Percentiles rank a stretch among this genome's conserved stretches.
phyloP scores from a whole-genome alignment of 2,113 vertebrate species.

The Turnix velox region DNA sequence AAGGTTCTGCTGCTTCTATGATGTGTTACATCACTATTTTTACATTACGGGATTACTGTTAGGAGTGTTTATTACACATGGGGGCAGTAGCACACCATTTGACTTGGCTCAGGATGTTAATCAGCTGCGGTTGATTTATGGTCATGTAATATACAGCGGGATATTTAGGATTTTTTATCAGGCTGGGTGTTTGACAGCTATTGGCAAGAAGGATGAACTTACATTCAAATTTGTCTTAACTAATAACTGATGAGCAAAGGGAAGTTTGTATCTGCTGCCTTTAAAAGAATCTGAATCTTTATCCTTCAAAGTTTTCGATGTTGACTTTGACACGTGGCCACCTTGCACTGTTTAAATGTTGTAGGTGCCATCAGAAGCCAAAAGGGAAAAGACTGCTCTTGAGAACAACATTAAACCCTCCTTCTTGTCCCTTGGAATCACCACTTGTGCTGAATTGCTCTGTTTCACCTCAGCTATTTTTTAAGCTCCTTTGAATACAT shows the following conservation, averaged over 20 bases:
- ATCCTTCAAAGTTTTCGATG: neutral
- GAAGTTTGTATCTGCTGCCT: constrained; percentile 12
- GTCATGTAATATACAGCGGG: neutral
- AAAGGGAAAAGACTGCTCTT: neutral
- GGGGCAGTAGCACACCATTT: constrained; percentile 64
- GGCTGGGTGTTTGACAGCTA: neutral
- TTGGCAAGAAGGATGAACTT: constrained; percentile 16
- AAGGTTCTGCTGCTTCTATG: neutral
- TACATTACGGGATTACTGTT: neutral
- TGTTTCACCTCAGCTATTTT: neutral
- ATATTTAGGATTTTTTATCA: neutral
- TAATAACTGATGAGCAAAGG: constrained; percentile 8
- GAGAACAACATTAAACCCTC: neutral
- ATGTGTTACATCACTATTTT: neutral
- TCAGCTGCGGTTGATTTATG: neutral
- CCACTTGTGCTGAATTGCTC: neutral
- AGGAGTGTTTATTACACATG: constrained; percentile 44
- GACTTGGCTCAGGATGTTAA: accelerated
- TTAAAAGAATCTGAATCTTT: neutral
- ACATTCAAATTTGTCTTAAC: neutral
- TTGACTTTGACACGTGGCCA: neutral
- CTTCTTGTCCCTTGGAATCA: neutral
- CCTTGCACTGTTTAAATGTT: neutral
- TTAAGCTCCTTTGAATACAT: neutral
- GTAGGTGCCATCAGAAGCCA: neutral